Conservation (phyloP, 2,888 invertebrate species). For the Drosophila emarginata region DNA sequence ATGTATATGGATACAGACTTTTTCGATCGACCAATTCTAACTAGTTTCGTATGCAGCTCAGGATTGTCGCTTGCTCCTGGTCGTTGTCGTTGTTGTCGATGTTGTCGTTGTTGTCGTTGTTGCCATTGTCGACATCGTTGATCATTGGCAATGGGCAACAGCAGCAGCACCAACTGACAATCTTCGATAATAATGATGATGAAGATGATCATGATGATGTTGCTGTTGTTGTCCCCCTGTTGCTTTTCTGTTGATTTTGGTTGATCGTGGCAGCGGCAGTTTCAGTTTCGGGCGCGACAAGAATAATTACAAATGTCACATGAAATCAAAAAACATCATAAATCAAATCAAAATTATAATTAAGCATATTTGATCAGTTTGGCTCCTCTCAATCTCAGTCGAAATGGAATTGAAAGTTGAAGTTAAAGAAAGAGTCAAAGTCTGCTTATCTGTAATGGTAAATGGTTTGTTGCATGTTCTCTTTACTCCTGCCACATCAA, state of each 20-base stretch:
- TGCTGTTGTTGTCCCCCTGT: constrained; percentile 43
- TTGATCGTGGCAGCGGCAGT: constrained; percentile 55
- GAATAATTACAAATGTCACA: constrained; percentile 82
- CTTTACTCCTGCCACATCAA: constrained; percentile 20
- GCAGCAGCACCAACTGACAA: constrained; percentile 25
- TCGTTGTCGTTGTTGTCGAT: constrained; percentile 68
- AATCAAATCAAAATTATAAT: constrained; percentile 81
- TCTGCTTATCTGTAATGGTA: constrained; percentile 45
- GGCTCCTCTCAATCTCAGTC: constrained; percentile 34
- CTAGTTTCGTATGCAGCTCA: constrained; percentile 75
- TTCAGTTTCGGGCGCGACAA: constrained; percentile 77
- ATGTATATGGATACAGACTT: constrained; percentile 23
- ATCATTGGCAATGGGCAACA: constrained; percentile 54
- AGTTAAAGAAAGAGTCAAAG: neutral
- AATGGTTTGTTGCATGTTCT: constrained; percentile 25
- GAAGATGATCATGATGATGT: constrained; percentile 39
- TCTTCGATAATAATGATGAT: constrained; percentile 19
- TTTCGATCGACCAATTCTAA: constrained; percentile 44
- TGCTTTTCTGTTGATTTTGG: constrained; percentile 45
- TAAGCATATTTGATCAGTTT: constrained; percentile 76
- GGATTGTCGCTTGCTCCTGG: constrained; percentile 78
- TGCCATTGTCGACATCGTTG: constrained; percentile 76
- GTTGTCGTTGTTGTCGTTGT: constrained; percentile 68
- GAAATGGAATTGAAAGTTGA: neutral
- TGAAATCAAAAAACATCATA: constrained; percentile 79